Percentiles rank a stretch among this genome's conserved stretches.
These are phyloP conservation scores for Drosophila aldrichi DNA, from an alignment of 2,888 invertebrate species.

Conservation along the genomic window DNA sequence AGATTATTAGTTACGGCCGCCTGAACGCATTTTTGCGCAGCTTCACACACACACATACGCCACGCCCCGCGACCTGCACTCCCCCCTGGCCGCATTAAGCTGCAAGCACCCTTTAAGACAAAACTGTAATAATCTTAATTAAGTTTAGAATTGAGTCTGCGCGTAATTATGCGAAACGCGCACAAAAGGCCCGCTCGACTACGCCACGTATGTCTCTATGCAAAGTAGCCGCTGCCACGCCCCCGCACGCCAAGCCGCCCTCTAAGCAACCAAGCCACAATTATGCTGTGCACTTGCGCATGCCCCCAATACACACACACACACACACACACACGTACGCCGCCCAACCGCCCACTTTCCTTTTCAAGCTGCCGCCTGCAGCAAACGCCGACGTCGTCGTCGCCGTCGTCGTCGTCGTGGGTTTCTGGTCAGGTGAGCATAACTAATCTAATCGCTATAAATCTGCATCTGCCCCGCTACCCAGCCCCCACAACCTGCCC, in stretches of 20 bases:
- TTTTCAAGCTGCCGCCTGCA: conserved; percentile 72
- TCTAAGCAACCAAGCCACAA: conserved; percentile 49
- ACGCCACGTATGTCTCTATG: conserved; percentile 51
- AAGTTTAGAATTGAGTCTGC: conserved; percentile 76
- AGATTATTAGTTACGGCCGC: conserved; percentile 81
- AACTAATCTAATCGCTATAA: conserved; percentile 72
- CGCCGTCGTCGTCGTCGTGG: conserved; percentile 8
- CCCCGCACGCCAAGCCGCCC: conserved; percentile 2
- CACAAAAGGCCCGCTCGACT: conserved; percentile 34
- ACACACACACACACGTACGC: conserved; percentile 6
- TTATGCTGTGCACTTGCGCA: conserved; percentile 56
- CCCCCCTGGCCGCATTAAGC: background rate
- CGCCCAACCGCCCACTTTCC: conserved; percentile 67
- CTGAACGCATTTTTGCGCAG: conserved; percentile 77
- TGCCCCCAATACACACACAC: conserved; percentile 10
- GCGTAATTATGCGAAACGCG: conserved; percentile 82
- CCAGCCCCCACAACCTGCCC: background rate
- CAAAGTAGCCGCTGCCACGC: conserved; percentile 52
- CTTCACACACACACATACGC: conserved; percentile 37
- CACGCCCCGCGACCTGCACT: background rate
- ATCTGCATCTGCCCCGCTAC: conserved; percentile 23
- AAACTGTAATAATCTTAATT: conserved; percentile 77
- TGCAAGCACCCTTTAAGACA: conserved; percentile 19
- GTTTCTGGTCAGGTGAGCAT: conserved; percentile 70
- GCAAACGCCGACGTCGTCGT: conserved; percentile 22